Conservation (phyloP, 2,888 invertebrate genomes). For the Tiliacea citrago region DNA sequence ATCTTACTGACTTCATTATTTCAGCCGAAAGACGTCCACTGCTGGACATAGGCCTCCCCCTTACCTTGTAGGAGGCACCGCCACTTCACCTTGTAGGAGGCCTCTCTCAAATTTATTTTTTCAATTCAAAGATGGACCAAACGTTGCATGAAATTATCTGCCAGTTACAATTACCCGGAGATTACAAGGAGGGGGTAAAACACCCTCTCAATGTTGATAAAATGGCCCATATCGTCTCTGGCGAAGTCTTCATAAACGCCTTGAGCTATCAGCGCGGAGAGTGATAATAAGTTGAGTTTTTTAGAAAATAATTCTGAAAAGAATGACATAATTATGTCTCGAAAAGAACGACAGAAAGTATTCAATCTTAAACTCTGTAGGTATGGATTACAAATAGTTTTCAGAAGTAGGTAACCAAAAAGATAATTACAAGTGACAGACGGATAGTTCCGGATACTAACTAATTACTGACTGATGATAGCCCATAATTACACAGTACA, state of each 20-base stretch:
- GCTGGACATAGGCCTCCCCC: too few species aligned
- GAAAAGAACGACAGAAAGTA: not conserved
- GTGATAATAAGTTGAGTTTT: not conserved
- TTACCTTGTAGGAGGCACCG: too few species aligned
- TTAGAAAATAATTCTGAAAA: not conserved
- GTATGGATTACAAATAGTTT: not conserved
- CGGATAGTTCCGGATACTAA: not conserved
- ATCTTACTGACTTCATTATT: too few species aligned
- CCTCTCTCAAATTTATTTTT: too few species aligned
- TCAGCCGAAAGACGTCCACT: too few species aligned
- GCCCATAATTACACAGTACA: conserved; percentile 1
- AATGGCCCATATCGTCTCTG: too few species aligned
- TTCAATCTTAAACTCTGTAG: not conserved
- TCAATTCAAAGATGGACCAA: not conserved
- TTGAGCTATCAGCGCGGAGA: not conserved
- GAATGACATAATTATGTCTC: not conserved
- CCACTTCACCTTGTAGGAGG: too few species aligned
- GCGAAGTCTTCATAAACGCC: not conserved
- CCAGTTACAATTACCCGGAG: not conserved
- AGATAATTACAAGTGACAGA: not conserved
- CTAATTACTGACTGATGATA: not conserved
- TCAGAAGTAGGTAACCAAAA: not conserved
- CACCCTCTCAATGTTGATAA: not conserved
- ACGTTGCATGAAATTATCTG: not conserved
- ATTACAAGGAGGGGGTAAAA: not conserved